Conservation (phyloP, 2,113 vertebrate species). For the Thomomys bottae region DNA sequence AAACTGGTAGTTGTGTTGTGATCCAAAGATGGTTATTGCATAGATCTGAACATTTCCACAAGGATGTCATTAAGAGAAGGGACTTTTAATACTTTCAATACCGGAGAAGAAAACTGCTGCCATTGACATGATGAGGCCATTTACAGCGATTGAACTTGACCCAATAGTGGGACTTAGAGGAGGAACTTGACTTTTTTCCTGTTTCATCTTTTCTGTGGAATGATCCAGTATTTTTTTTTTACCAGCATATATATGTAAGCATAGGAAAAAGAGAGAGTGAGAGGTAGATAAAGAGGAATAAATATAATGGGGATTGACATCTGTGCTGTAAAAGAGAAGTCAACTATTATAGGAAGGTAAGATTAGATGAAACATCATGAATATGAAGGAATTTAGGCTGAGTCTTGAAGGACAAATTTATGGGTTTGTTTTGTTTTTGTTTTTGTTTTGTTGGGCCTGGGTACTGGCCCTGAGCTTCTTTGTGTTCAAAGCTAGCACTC, state of each 20-base stretch:
- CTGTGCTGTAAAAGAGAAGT: background rate
- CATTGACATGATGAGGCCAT: background rate
- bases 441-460: too few species aligned
- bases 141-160: background rate
- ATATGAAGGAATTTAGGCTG: background rate
- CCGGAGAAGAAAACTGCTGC: background rate
- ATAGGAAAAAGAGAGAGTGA: background rate
- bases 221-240: constrained; percentile 9
- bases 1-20: constrained; percentile 61
- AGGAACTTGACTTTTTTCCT: background rate
- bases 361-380: background rate
- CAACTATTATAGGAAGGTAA: background rate
- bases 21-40: constrained; percentile 56
- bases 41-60: constrained; percentile 65
- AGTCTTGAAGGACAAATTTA: background rate
- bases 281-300: background rate
- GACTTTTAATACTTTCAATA: constrained; percentile 47
- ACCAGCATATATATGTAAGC: background rate
- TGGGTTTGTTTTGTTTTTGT: too few species aligned
- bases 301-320: background rate
- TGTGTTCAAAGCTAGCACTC: too few species aligned
- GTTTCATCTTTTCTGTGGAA: background rate
- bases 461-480: too few species aligned
- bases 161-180: background rate
- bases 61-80: constrained; percentile 58